phyloP scores from a whole-genome alignment of 1,140 invertebrate genomes.

The Acromyrmex echinatior region DNA sequence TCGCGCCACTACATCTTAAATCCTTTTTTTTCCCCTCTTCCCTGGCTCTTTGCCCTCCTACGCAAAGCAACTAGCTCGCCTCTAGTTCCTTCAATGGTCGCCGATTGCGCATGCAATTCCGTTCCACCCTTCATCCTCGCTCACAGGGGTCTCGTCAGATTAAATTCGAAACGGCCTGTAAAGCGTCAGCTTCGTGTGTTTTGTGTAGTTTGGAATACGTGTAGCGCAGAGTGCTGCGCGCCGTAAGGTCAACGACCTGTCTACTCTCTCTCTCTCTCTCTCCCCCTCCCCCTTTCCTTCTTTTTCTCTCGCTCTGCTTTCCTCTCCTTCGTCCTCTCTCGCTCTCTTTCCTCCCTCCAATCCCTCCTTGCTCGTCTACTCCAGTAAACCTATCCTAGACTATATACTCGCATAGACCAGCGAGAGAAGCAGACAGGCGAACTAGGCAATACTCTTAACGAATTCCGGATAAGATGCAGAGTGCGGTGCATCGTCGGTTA shows the following conservation, averaged over 20 bases:
- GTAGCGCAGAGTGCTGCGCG: constrained; percentile 79
- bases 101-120: constrained; percentile 65
- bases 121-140: constrained; percentile 13
- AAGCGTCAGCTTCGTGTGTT: constrained; percentile 79
- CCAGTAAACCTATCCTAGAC: constrained; percentile 77
- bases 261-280: constrained; percentile 74
- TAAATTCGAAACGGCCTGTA: constrained; percentile 79
- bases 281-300: constrained; percentile 1
- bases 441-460: constrained; percentile 64
- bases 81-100: constrained; percentile 55
- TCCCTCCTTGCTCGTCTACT: constrained; percentile 22
- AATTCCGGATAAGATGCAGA: constrained; percentile 55
- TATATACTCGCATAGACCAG: constrained; percentile 51
- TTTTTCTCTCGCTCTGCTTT: neutral
- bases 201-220: constrained; percentile 83
- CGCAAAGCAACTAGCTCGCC: constrained; percentile 32
- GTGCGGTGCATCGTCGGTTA: neutral
- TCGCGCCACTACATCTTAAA: constrained; percentile 57
- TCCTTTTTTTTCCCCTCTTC: constrained; percentile 27
- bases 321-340: too few relatives aligned
- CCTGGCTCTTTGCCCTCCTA: neutral
- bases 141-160: constrained; percentile 69
- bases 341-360: constrained; percentile 1
- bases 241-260: constrained; percentile 84
- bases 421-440: constrained; percentile 11